Evolutionary conservation across 2,888 invertebrate genomes (phyloP).

Genomic region (Timandra comae): DNA sequence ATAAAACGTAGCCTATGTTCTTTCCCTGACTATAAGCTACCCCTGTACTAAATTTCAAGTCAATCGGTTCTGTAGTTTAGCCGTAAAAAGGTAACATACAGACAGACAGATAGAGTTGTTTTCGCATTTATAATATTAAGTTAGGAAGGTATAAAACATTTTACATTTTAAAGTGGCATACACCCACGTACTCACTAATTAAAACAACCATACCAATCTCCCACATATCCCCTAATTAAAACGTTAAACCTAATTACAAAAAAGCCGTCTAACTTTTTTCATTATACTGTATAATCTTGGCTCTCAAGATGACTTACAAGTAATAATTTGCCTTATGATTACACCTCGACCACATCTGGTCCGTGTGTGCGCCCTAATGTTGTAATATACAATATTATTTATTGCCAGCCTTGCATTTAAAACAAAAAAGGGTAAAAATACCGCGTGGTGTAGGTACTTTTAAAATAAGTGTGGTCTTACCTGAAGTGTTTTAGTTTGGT

Average conservation of each 20-base stretch:
- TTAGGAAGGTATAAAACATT: too few species aligned
- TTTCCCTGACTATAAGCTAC: too few species aligned
- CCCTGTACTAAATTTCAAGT: too few species aligned
- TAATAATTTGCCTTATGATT: constrained; percentile 37
- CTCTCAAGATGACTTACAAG: constrained; percentile 36
- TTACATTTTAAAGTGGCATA: too few species aligned
- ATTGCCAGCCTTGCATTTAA: constrained; percentile 18
- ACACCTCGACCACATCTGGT: constrained; percentile 33
- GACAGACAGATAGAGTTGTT: too few species aligned
- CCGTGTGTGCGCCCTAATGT: constrained; percentile 11
- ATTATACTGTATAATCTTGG: constrained; percentile 32
- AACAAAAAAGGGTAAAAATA: constrained; percentile 10
- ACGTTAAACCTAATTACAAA: not conserved
- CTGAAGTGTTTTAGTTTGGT: too few species aligned
- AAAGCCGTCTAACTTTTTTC: constrained; percentile 16
- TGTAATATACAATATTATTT: constrained; percentile 18
- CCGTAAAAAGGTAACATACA: too few species aligned
- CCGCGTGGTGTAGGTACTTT: not conserved
- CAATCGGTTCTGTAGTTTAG: too few species aligned
- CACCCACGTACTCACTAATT: not conserved
- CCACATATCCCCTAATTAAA: not conserved
- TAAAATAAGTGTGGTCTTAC: not conserved
- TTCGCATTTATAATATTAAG: too few species aligned
- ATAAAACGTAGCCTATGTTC: too few species aligned
- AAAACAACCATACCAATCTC: not conserved